Percentiles rank a stretch among this genome's conserved stretches.
Conservation (phyloP, 2,113 vertebrate genomes). For the Sebastes schlegelii region DNA sequence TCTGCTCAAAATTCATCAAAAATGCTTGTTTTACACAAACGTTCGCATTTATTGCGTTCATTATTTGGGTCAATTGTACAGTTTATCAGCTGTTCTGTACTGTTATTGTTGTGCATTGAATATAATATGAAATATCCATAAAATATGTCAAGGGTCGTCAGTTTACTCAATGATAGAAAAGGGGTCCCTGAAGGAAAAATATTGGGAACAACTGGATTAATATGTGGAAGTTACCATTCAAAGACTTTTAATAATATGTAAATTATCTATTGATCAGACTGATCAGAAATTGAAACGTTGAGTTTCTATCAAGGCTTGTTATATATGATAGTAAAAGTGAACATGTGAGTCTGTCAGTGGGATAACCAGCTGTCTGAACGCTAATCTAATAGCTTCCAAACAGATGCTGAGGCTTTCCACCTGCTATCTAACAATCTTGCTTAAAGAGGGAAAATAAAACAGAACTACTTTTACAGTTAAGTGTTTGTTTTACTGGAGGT, state of each 20-base stretch:
- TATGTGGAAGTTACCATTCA: not conserved
- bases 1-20: too few species aligned
- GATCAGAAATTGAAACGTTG: not conserved
- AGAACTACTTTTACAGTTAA: not conserved
- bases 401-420: not conserved
- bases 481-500: slow-evolving; percentile 26
- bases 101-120: too few species aligned
- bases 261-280: too few species aligned
- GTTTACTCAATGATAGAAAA: too few species aligned
- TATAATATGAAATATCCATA: too few species aligned
- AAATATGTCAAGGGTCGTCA: too few species aligned
- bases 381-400: not conserved
- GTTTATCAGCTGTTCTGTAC: too few species aligned
- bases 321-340: not conserved
- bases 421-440: not conserved
- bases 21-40: too few species aligned
- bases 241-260: not conserved
- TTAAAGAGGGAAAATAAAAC: not conserved
- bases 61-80: too few species aligned
- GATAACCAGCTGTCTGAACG: not conserved
- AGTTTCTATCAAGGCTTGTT: not conserved
- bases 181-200: too few species aligned
- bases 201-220: not conserved
- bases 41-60: too few species aligned
- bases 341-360: not conserved